A percentile compares a stretch with the other conserved stretches of the same genome.
Conservation (phyloP, 2,113 vertebrate species). For the Caranx ignobilis region DNA sequence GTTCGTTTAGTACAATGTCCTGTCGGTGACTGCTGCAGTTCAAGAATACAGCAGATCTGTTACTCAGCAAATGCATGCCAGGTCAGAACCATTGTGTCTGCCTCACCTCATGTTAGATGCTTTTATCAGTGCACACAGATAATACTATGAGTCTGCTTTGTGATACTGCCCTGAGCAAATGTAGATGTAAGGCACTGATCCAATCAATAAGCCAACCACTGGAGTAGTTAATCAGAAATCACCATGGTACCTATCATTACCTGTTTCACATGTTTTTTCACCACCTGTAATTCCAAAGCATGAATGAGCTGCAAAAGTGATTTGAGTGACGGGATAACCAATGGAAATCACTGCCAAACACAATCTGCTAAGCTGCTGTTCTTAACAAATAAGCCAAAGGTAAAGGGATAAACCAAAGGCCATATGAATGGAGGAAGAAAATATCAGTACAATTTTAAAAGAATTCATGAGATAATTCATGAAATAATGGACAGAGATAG, state of each 20-base stretch:
- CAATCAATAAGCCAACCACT: neutral
- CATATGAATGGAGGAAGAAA: neutral
- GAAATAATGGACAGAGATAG: neutral
- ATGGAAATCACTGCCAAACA: neutral
- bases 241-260: neutral
- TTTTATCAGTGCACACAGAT: conserved; percentile 11
- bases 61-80: conserved; percentile 31
- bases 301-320: neutral
- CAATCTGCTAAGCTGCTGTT: neutral
- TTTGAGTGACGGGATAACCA: neutral
- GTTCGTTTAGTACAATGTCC: conserved; percentile 32
- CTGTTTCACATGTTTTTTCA: too few species aligned
- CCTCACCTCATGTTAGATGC: neutral
- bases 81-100: conserved; percentile 27
- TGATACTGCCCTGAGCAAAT: conserved; percentile 22
- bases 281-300: neutral
- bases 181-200: conserved; percentile 16
- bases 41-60: conserved; percentile 11
- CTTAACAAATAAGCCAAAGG: neutral
- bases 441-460: neutral
- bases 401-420: too few species aligned
- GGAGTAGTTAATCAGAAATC: neutral
- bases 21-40: conserved; percentile 28
- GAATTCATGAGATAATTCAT: neutral
- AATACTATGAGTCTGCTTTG: neutral